Evolutionary conservation across 2,888 invertebrate genomes (phyloP).

Genomic region (Mesorhabditis spiculigera): DNA sequence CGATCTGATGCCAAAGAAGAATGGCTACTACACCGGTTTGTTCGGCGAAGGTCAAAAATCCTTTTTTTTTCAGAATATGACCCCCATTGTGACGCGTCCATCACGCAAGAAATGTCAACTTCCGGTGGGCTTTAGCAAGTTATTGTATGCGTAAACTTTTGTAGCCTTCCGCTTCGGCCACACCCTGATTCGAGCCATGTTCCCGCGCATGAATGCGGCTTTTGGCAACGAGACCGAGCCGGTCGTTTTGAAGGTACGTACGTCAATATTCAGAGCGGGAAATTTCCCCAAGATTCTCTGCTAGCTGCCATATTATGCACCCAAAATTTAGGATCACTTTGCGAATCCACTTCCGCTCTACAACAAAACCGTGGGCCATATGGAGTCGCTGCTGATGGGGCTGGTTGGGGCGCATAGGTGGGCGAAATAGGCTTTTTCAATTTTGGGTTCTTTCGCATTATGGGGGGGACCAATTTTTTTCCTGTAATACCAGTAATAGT

Average conservation of each 20-base stretch:
- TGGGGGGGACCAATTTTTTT: no score
- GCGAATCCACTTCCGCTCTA: slow-evolving; percentile 51
- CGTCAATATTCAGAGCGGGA: slow-evolving; percentile 17
- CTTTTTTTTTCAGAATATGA: slow-evolving; percentile 64
- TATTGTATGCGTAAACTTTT: slow-evolving; percentile 60
- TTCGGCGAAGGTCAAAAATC: not conserved
- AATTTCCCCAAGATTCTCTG: slow-evolving; percentile 5
- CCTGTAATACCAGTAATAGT: no score
- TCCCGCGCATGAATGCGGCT: slow-evolving; percentile 66
- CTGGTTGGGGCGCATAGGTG: slow-evolving; percentile 47
- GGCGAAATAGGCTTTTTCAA: not conserved
- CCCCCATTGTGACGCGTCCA: slow-evolving; percentile 70
- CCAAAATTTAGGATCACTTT: slow-evolving; percentile 32
- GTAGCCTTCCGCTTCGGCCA: slow-evolving; percentile 68
- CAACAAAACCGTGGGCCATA: slow-evolving; percentile 49
- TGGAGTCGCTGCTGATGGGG: slow-evolving; percentile 58
- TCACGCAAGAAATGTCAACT: slow-evolving; percentile 78
- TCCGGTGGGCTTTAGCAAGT: slow-evolving; percentile 17
- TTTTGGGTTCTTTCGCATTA: no score
- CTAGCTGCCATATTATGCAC: no score
- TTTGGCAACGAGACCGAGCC: slow-evolving; percentile 30
- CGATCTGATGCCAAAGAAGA: slow-evolving; percentile 75
- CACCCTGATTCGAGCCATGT: slow-evolving; percentile 77
- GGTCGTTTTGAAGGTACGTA: slow-evolving; percentile 22
- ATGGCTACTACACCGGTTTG: slow-evolving; percentile 49